These are phyloP conservation scores for Habroteleia sp. DNA, from an alignment of 2,888 invertebrate species.

Conservation along the genomic window DNA sequence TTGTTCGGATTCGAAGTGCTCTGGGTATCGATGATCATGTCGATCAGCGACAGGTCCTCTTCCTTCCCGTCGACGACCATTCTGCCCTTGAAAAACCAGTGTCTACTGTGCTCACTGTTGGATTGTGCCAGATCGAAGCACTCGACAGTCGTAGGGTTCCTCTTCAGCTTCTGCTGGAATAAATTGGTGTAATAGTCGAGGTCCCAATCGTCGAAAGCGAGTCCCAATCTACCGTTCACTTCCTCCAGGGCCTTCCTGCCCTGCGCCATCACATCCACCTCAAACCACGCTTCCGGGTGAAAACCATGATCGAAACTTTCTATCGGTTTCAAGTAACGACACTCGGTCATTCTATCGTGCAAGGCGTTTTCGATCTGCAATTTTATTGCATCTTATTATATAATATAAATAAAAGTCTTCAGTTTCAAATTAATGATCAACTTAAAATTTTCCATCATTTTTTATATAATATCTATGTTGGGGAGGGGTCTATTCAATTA, in stretches of 20 bases:
- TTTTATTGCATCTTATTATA: not conserved
- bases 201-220: slow-evolving; percentile 97
- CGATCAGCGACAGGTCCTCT: slow-evolving; percentile 91
- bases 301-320: slow-evolving; percentile 83
- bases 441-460: not conserved
- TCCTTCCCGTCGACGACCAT: slow-evolving; percentile 91
- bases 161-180: slow-evolving; percentile 89
- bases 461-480: too few relatives aligned
- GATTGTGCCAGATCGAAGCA: slow-evolving; percentile 99
- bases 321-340: slow-evolving; percentile 87
- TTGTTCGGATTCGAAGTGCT: slow-evolving; percentile 93
- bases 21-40: slow-evolving; percentile 96
- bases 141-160: slow-evolving; percentile 98
- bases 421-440: too few relatives aligned
- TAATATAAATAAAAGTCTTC: too few relatives aligned
- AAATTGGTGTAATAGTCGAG: slow-evolving; percentile 93
- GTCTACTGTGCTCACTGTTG: slow-evolving; percentile 98
- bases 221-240: slow-evolving; percentile 89
- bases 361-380: slow-evolving; percentile 84
- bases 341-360: slow-evolving; percentile 97
- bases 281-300: slow-evolving; percentile 87
- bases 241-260: slow-evolving; percentile 91
- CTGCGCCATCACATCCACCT: slow-evolving; percentile 90
- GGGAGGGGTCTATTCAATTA: too few relatives aligned
- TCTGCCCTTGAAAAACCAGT: slow-evolving; percentile 98